Percentiles rank a stretch among this genome's conserved stretches.
phyloP scores from a whole-genome alignment of 2,888 invertebrate species.

The Eurytoma californica region DNA sequence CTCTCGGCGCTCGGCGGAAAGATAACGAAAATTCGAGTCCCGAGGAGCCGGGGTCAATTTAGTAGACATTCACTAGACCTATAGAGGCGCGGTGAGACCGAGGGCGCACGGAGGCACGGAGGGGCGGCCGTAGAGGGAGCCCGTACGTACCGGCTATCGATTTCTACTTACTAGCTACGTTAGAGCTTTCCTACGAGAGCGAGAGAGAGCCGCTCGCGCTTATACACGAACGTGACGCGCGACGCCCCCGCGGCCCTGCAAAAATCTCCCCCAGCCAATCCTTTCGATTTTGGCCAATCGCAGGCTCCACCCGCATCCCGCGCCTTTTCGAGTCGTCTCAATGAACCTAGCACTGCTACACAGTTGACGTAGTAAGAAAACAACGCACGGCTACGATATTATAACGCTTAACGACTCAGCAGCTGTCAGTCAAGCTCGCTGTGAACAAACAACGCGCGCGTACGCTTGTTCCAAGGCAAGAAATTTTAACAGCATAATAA shows the following conservation, averaged over 20 bases:
- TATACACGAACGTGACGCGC: conserved; percentile 19
- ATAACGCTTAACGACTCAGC: no score
- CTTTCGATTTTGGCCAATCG: no score
- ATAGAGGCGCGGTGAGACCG: conserved; percentile 29
- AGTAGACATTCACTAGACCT: conserved; percentile 56
- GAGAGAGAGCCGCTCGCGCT: conserved; percentile 48
- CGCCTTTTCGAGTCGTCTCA: no score
- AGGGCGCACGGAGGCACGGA: background rate
- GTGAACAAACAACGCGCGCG: background rate
- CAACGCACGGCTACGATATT: no score
- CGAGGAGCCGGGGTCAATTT: conserved; percentile 53
- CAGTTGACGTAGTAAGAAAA: no score
- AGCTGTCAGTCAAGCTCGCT: no score
- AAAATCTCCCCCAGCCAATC: no score
- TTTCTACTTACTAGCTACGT: conserved; percentile 59
- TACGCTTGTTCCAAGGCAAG: conserved; percentile 32
- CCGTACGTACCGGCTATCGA: conserved; percentile 57
- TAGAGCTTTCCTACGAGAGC: conserved; percentile 50
- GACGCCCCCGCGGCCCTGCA: background rate
- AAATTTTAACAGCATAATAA: no score
- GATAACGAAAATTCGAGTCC: conserved; percentile 58
- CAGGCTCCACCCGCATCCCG: no score
- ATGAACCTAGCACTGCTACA: no score
- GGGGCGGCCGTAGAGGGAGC: conserved; percentile 38
- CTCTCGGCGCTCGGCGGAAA: conserved; percentile 26